These are phyloP conservation scores for Microctonus hyperodae DNA, from an alignment of 2,888 invertebrate species.

Conservation along the genomic window DNA sequence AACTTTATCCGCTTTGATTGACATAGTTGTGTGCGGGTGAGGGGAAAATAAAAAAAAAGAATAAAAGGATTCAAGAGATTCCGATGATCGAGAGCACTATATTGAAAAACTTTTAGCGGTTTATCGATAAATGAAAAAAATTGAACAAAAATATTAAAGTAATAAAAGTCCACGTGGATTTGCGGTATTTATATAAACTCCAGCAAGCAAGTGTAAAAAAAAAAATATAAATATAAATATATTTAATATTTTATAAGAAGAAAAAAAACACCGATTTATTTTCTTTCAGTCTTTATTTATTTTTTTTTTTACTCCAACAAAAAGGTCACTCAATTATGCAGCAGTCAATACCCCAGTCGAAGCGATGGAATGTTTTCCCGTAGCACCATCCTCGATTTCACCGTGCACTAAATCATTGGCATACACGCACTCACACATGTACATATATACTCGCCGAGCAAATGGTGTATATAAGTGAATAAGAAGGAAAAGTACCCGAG, in stretches of 20 bases:
- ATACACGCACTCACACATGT: background rate
- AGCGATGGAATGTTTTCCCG: constrained; percentile 8
- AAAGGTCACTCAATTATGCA: background rate
- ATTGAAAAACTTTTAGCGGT: constrained; percentile 11
- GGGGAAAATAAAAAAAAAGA: background rate
- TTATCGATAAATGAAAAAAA: background rate
- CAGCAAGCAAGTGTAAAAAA: background rate
- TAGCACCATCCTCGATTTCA: constrained; percentile 13
- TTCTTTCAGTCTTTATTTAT: too few species aligned
- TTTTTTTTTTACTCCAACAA: background rate
- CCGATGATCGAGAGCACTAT: background rate
- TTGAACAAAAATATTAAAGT: background rate
- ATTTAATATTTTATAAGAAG: too few species aligned
- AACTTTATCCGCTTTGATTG: constrained; percentile 4
- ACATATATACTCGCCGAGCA: background rate
- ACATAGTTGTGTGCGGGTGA: background rate
- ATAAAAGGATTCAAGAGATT: background rate
- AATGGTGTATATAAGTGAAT: background rate
- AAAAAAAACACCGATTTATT: too few species aligned
- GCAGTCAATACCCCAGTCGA: background rate
- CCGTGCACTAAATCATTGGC: background rate
- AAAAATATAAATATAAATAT: background rate
- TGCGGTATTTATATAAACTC: too few species aligned
- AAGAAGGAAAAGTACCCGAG: constrained; percentile 14
- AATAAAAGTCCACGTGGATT: background rate